Evolutionary conservation across 1,140 invertebrate genomes (phyloP), one percentile per base, ranked within the genome.

Genomic region (Drosophila biarmipes): DNA sequence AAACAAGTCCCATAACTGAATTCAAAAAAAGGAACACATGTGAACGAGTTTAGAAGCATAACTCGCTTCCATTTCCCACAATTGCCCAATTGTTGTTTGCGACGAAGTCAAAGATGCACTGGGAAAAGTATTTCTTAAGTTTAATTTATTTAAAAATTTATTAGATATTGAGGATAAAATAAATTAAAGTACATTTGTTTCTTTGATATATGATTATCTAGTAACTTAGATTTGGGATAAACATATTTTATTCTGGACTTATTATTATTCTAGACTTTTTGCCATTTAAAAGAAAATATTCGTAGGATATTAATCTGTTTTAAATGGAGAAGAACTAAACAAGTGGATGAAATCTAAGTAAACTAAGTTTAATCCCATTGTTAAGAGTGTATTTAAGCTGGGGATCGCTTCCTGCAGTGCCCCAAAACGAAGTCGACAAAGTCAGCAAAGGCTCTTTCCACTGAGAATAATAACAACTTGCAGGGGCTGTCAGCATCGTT

Each of bases 381-480:
- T 19, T 34, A 11, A 42, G 40, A 52, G 51, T 61, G 52, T 37
- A 53, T 40, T 46, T 10, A 35, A 15, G 24, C 17, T 17, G 14
- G 63, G 19, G 19, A 63, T 42, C 64, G 74, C 67, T 87, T 86
- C 78, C 74, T 87, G 82, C 84, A 66, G 15, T 63, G 58, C 53
- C 58, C 53, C 48, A 80, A 74, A 61, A 29, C 63, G 40, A 54
- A 59, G 31, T 46, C 53, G 56, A 74, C 35, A 80, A 58, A 45
- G 51, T 58, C 17, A 61, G 27, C 52, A 35, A 56, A 34, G 61
- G 31, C 37, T 49, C 17, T 6, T 11, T 43, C 5, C 40, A 19
- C 40, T 46, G 43, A 40, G 46, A 8, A 42, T 15, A 68, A 57
- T 35, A 59, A 46, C 43, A 68, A 76, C 43, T 38, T 34, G 43